These are phyloP conservation scores for Isaurus tuberculatus DNA, from an alignment of 92 coral and sea anemone genomes.

Conservation along the genomic window DNA sequence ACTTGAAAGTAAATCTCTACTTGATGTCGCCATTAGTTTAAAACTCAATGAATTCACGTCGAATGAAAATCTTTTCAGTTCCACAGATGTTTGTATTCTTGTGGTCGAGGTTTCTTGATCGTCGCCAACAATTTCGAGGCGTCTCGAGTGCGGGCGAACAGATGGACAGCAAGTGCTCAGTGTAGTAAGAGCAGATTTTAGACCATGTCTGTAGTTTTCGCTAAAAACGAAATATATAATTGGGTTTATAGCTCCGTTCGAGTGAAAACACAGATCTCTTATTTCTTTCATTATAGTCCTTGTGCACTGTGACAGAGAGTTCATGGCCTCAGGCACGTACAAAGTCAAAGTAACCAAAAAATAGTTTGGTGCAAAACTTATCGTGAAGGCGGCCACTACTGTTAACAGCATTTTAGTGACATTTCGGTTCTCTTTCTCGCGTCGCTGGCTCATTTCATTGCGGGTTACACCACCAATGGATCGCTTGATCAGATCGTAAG, in stretches of 20 bases:
- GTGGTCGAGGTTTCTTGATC: constrained; percentile 17
- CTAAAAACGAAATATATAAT: constrained; percentile 29
- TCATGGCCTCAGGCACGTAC: neutral
- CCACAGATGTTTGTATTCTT: constrained; percentile 5
- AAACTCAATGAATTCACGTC: neutral
- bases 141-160: neutral
- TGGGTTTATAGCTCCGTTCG: constrained; percentile 33
- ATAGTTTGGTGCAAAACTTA: constrained; percentile 16
- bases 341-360: neutral
- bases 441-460: neutral
- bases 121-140: neutral
- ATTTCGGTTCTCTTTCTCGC: constrained; percentile 28
- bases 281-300: neutral
- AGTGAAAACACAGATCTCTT: neutral
- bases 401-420: constrained; percentile 17
- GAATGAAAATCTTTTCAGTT: neutral
- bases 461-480: neutral
- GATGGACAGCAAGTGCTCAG: neutral
- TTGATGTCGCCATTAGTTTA: neutral
- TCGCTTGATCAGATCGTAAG: constrained; percentile 33
- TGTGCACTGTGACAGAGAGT: neutral
- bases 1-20: neutral
- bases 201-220: constrained; percentile 40
- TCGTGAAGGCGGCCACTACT: neutral
- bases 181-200: neutral